Conservation (phyloP, 2,113 vertebrate genomes). For the Eclectus roratus region DNA sequence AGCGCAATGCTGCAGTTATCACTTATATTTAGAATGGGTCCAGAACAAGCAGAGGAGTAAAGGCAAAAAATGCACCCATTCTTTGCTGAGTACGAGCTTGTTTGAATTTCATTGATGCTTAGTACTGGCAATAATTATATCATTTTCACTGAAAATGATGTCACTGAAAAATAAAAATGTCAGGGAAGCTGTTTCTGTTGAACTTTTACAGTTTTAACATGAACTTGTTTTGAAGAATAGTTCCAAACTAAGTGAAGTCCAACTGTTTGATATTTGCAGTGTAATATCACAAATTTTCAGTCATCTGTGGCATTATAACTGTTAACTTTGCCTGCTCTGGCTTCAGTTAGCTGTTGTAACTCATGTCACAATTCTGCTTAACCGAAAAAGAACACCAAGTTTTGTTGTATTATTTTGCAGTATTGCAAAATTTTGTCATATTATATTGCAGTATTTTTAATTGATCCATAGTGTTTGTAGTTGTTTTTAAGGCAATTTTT, state of each 20-base stretch:
- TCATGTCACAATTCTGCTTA: neutral
- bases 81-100: neutral
- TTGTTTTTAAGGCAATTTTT: neutral
- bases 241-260: neutral
- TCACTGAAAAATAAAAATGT: neutral
- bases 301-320: neutral
- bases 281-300: neutral
- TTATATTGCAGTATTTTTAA: neutral
- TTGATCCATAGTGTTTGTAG: neutral
- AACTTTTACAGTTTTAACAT: neutral
- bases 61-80: neutral
- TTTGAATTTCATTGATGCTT: neutral
- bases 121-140: neutral
- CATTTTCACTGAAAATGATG: neutral
- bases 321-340: neutral
- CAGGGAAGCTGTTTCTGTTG: neutral
- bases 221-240: neutral
- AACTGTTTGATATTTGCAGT: neutral
- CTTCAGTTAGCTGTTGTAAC: neutral
- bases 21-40: neutral
- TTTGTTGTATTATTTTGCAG: neutral
- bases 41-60: neutral
- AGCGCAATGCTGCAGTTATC: neutral
- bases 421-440: neutral
- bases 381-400: neutral